A percentile compares a stretch with the other conserved stretches of the same genome.
These are phyloP conservation scores for Clarias platycephalus DNA, from an alignment of 2,797 vertebrate species.

Conservation along the genomic window DNA sequence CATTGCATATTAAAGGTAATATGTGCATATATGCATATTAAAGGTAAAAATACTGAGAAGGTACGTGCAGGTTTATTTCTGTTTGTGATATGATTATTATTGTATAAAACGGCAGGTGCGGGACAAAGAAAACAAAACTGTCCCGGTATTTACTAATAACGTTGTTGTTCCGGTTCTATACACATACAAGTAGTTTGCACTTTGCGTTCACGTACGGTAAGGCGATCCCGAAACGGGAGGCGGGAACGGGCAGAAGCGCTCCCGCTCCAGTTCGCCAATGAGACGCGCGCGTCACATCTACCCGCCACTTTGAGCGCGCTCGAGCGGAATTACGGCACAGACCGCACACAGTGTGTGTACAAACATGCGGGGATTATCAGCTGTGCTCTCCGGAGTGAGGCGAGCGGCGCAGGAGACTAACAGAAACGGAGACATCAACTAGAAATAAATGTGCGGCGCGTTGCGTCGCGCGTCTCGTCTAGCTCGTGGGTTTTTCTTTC, in stretches of 20 bases:
- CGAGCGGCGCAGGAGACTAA: background rate
- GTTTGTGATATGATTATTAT: background rate
- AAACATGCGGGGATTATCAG: background rate
- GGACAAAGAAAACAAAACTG: background rate
- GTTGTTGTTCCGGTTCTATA: background rate
- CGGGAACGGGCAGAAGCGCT: constrained; percentile 21
- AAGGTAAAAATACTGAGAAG: background rate
- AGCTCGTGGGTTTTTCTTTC: background rate
- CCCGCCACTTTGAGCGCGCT: constrained; percentile 42
- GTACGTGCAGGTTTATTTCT: background rate
- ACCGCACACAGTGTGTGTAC: constrained; percentile 1
- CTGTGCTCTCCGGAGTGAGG: background rate
- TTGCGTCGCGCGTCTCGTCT: constrained; percentile 6
- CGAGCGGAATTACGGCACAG: constrained; percentile 9
- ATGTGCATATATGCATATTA: background rate
- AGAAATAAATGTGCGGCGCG: background rate
- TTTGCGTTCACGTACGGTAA: background rate
- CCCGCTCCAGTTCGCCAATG: constrained; percentile 21
- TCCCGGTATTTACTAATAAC: background rate
- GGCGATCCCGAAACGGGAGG: background rate
- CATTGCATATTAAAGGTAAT: background rate
- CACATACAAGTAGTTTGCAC: background rate
- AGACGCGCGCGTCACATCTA: constrained; percentile 11
- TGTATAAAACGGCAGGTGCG: background rate
- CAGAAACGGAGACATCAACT: background rate